Evolutionary conservation across 1,140 invertebrate genomes (phyloP).

Genomic region (Rhopalosiphum maidis): DNA sequence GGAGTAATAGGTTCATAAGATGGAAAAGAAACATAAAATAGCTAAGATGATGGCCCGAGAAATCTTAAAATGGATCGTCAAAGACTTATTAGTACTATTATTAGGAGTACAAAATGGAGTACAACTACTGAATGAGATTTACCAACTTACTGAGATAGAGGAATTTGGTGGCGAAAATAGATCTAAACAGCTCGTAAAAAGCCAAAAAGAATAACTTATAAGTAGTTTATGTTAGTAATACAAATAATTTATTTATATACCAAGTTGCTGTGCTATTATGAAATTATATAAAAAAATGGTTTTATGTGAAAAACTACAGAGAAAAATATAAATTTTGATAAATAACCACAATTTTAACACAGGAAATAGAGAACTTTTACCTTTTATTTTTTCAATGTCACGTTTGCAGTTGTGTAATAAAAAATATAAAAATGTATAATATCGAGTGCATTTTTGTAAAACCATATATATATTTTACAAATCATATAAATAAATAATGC

Average conservation of each 20-base stretch:
- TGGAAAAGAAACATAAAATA: neutral
- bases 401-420: neutral
- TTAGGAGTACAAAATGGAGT: neutral
- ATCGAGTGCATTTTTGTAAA: neutral
- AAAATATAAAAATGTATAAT: neutral
- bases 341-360: neutral
- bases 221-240: no score
- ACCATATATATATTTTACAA: neutral
- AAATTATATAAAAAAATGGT: neutral
- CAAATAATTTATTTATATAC: neutral
- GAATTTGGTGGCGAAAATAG: neutral
- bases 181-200: neutral
- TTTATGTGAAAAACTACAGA: neutral
- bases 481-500: neutral
- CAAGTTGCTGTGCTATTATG: neutral
- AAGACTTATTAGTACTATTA: neutral
- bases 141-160: neutral
- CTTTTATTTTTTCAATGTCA: neutral
- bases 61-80: neutral
- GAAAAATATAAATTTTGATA: neutral
- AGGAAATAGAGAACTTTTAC: neutral
- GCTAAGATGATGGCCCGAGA: no score
- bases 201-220: neutral
- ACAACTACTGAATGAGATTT: neutral
- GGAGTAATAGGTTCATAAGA: neutral